Percentiles rank a stretch among this genome's conserved stretches.
Evolutionary conservation across 2,113 vertebrate genomes (phyloP).

Genomic region (Tinamus guttatus): DNA sequence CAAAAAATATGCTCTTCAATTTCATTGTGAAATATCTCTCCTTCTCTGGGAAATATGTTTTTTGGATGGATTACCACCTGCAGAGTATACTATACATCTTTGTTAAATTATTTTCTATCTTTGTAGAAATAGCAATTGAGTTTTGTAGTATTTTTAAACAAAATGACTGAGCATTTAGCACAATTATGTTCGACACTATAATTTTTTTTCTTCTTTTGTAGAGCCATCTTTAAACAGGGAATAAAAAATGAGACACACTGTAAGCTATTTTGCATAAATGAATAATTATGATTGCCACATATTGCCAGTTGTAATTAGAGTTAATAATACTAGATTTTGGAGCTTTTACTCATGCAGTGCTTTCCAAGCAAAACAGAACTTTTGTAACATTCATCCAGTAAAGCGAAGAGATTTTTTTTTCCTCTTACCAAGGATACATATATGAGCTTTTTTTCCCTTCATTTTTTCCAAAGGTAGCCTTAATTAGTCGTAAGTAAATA

Average conservation of each 20-base stretch:
- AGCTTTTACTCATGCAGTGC: slow-evolving; percentile 57
- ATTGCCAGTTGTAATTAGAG: slow-evolving; percentile 77
- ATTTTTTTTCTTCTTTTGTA: slow-evolving; percentile 55
- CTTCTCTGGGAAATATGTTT: slow-evolving; percentile 51
- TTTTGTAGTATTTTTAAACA: slow-evolving; percentile 62
- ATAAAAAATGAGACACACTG: slow-evolving; percentile 73
- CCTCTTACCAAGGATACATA: not conserved
- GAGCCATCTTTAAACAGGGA: slow-evolving; percentile 69
- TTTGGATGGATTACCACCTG: slow-evolving; percentile 62
- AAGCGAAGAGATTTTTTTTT: slow-evolving; percentile 20
- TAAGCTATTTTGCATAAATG: slow-evolving; percentile 73
- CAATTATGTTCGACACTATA: slow-evolving; percentile 57
- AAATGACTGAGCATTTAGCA: slow-evolving; percentile 56
- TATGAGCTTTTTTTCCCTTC: not conserved
- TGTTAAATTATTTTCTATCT: slow-evolving; percentile 63
- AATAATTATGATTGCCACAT: slow-evolving; percentile 74
- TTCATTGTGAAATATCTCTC: slow-evolving; percentile 8
- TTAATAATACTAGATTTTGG: slow-evolving; percentile 65
- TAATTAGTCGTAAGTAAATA: slow-evolving; percentile 73
- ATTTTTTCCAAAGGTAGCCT: not conserved
- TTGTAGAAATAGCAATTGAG: slow-evolving; percentile 52
- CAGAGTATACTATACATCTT: slow-evolving; percentile 44
- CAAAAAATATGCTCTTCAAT: slow-evolving; percentile 35
- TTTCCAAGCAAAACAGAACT: slow-evolving; percentile 62
- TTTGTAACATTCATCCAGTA: slow-evolving; percentile 11